Conservation (phyloP, 2,113 vertebrate species). For the Sinosuthora webbiana region DNA sequence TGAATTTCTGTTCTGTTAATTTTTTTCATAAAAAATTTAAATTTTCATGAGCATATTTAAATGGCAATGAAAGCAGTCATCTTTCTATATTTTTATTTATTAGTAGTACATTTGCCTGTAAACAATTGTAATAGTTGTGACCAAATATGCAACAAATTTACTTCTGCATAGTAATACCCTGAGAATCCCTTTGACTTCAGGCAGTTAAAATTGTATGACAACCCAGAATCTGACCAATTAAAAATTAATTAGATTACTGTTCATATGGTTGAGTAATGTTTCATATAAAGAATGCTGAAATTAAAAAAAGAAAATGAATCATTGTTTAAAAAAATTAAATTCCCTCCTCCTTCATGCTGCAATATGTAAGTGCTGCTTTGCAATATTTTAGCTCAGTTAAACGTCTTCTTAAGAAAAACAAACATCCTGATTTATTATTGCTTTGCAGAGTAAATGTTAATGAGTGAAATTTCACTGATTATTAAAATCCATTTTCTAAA, state of each 20-base stretch:
- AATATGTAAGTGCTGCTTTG: background rate
- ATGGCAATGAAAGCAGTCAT: background rate
- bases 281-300: background rate
- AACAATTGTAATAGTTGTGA: background rate
- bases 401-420: slow-evolving; percentile 15
- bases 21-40: background rate
- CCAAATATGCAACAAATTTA: background rate
- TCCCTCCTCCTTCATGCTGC: background rate
- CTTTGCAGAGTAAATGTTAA: background rate
- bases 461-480: slow-evolving; percentile 13
- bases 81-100: background rate
- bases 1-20: background rate
- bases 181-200: background rate
- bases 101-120: background rate
- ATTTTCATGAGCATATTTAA: background rate
- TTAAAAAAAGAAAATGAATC: background rate
- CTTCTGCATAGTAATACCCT: background rate
- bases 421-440: background rate
- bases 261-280: background rate
- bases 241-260: background rate
- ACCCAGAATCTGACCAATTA: background rate
- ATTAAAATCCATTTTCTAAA: slow-evolving; percentile 8
- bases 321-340: background rate
- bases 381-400: slow-evolving; percentile 18
- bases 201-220: background rate